Evolutionary conservation across 2,113 vertebrate genomes (phyloP), one percentile per base, ranked within the genome.

Genomic region (Ellobius talpinus): DNA sequence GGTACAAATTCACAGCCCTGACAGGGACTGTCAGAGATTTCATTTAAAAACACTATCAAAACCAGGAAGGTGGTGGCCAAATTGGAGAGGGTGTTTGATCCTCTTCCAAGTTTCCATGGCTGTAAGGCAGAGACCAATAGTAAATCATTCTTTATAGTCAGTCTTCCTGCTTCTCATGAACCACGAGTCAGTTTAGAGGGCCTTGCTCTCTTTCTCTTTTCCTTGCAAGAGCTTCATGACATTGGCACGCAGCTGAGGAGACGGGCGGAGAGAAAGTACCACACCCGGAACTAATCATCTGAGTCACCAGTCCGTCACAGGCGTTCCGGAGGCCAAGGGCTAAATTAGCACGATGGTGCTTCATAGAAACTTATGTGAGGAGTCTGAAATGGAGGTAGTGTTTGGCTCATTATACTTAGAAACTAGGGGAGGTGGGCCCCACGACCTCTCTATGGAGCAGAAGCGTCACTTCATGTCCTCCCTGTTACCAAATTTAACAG

Each of bases 351-450:
- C 87, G 94, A 98, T 90, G 95, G 89, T 39, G 76, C 97, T 96
- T 97, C 97, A 98, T 98, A 97, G 98, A 98, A 98, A 91, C 87
- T 97, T 98, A 92, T 90, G 94, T 95, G 97, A 87, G 77, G 95
- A 70, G 63, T 73, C 90, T 76, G 86, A 95, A 89, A 68, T 39
- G 73, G 68, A 89, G 58, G n/a, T 68, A 81, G 87, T 19, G 77
- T 8, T 87, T 50, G 55, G 70, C 84, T 93, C 74, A 26, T 86
- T 93, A 66, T 19, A 61, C 76, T 84, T 68, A 52, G 31, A 19
- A 72, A n/a, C 58, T 42, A 23, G 52, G 36, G 52, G 36, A 2
- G 6, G n/a, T 16, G 66, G 70, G 5, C 29, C 86, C 76, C 72
- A 84, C 17, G 17, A 70, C 26, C 84, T 76, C 52, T 52, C 45